These are phyloP conservation scores for Orussus abietinus DNA, from an alignment of 1,140 invertebrate species.

Conservation along the genomic window DNA sequence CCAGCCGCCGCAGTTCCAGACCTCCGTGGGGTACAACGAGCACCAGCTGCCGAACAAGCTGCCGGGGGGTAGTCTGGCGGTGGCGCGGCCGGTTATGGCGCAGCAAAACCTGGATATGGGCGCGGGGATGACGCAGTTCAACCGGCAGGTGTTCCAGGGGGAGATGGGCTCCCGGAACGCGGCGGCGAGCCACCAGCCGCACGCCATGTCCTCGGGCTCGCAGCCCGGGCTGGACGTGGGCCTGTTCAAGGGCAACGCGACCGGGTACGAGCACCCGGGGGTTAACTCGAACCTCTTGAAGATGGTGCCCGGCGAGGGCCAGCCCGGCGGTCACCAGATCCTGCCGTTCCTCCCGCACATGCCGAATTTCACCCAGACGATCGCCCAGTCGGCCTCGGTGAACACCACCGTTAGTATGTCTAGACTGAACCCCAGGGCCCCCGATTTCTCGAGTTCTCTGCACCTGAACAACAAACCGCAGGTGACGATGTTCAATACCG, in stretches of 20 bases:
- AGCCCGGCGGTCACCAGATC: constrained; percentile 34
- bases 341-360: constrained; percentile 45
- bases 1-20: constrained; percentile 38
- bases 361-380: constrained; percentile 48
- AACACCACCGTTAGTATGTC: constrained; percentile 62
- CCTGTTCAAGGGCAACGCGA: constrained; percentile 27
- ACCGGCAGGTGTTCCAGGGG: constrained; percentile 36
- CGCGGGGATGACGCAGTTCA: constrained; percentile 33
- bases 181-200: constrained; percentile 24
- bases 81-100: constrained; percentile 40
- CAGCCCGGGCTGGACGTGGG: constrained; percentile 33
- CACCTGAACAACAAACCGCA: constrained; percentile 50
- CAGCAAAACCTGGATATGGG: constrained; percentile 40
- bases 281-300: constrained; percentile 47
- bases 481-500: constrained; percentile 49
- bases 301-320: constrained; percentile 45
- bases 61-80: constrained; percentile 39
- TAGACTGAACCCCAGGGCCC: constrained; percentile 81
- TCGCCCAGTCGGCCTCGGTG: constrained; percentile 36
- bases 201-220: constrained; percentile 32
- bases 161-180: constrained; percentile 33
- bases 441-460: constrained; percentile 68
- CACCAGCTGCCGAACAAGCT: constrained; percentile 39
- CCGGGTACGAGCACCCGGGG: constrained; percentile 41
- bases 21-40: constrained; percentile 33